These are phyloP conservation scores for Ceratothoa steindachneri DNA, from an alignment of 2,888 invertebrate species.

Conservation along the genomic window DNA sequence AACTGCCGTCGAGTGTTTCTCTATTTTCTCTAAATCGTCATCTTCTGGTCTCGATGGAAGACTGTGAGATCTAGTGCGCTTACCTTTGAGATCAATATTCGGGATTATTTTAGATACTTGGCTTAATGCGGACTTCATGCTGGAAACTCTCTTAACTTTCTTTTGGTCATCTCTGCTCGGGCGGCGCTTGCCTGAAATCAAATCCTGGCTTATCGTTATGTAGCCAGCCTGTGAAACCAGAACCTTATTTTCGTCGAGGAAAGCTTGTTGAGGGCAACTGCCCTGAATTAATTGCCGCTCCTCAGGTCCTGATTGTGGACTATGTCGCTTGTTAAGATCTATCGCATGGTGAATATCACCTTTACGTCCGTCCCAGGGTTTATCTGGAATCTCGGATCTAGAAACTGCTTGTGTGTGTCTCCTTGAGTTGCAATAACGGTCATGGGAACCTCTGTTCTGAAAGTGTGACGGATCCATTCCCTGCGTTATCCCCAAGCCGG, in stretches of 20 bases:
- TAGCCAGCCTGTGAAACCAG: conserved; percentile 74
- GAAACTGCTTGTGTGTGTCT: conserved; percentile 40
- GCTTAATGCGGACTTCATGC: conserved; percentile 73
- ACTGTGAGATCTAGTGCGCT: conserved; percentile 75
- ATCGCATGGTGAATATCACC: conserved; percentile 30
- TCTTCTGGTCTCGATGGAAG: conserved; percentile 58
- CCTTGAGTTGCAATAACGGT: conserved; percentile 30
- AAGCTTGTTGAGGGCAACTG: conserved; percentile 47
- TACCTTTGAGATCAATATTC: conserved; percentile 65
- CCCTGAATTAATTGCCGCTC: conserved; percentile 33
- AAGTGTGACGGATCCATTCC: neutral
- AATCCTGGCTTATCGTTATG: conserved; percentile 67
- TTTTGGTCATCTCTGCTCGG: conserved; percentile 30
- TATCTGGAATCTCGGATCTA: conserved; percentile 16
- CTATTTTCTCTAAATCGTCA: conserved; percentile 28
- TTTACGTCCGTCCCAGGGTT: conserved; percentile 30
- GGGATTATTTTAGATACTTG: conserved; percentile 76
- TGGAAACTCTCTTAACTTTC: conserved; percentile 51
- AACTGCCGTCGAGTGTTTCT: conserved; percentile 27
- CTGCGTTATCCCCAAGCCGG: neutral
- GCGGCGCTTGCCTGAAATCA: conserved; percentile 19
- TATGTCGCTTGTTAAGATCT: conserved; percentile 29
- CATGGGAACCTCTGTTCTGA: neutral
- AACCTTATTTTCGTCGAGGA: conserved; percentile 60
- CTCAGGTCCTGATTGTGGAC: conserved; percentile 29